A percentile compares a stretch with the other conserved stretches of the same genome.
phyloP scores from a whole-genome alignment of 2,113 vertebrate genomes.

The Sminthopsis crassicaudata region DNA sequence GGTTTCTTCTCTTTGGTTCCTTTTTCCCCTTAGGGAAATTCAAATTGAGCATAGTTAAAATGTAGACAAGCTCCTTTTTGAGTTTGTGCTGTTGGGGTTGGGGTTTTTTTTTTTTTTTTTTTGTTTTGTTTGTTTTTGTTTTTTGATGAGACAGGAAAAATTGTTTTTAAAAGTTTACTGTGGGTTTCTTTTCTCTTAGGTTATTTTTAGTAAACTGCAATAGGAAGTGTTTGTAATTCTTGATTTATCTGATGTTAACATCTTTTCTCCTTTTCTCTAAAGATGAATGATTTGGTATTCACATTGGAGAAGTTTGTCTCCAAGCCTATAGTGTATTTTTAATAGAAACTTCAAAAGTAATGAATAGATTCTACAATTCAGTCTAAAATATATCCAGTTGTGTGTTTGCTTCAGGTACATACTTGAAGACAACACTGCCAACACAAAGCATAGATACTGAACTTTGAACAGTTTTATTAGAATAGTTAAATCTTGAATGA shows the following conservation, averaged over 20 bases:
- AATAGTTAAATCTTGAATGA: background rate
- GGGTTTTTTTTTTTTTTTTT: too few relatives aligned
- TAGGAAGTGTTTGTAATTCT: background rate
- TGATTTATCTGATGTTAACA: background rate
- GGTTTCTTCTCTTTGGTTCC: background rate
- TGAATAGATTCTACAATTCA: background rate
- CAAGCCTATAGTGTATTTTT: background rate
- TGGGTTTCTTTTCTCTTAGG: background rate
- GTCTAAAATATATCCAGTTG: background rate
- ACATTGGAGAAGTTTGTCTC: background rate
- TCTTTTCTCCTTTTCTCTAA: background rate
- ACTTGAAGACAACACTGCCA: background rate
- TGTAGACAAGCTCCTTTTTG: background rate
- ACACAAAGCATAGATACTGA: background rate
- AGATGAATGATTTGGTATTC: background rate
- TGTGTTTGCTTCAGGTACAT: background rate
- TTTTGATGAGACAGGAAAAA: background rate
- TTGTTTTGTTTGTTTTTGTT: too few relatives aligned
- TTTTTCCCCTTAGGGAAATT: background rate
- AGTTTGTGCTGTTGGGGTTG: background rate
- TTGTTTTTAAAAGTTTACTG: background rate
- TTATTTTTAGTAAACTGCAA: background rate
- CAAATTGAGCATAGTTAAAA: background rate
- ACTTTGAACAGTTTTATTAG: background rate
- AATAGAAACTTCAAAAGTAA: background rate